Percentiles rank a stretch among this genome's conserved stretches.
Evolutionary conservation across 2,888 invertebrate species (phyloP).

Genomic region (Heteromyza rotundicornis): DNA sequence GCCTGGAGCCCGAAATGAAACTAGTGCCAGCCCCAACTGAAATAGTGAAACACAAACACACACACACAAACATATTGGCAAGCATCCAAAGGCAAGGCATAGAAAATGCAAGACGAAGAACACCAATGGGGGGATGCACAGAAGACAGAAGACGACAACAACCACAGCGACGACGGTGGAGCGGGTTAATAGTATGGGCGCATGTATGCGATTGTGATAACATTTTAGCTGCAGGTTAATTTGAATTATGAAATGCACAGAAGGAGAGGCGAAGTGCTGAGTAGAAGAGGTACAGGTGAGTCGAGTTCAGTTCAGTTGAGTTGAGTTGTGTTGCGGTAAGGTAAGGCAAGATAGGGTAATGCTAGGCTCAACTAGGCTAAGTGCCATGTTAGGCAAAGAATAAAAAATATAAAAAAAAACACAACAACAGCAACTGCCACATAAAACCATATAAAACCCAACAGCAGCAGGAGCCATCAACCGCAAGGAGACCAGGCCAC

Average conservation of each 20-base stretch:
- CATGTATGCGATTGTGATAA: conserved; percentile 37
- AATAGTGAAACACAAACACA: too few species aligned
- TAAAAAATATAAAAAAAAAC: background rate
- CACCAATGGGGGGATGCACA: background rate
- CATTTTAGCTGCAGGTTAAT: conserved; percentile 53
- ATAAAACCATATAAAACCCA: too few species aligned
- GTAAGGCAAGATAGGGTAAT: background rate
- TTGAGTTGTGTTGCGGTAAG: background rate
- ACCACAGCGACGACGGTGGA: background rate
- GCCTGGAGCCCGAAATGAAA: too few species aligned
- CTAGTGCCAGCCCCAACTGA: too few species aligned
- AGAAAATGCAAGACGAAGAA: too few species aligned
- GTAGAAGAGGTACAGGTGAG: background rate
- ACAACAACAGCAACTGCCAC: conserved; percentile 10
- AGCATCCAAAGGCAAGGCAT: too few species aligned
- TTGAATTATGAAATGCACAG: conserved; percentile 41
- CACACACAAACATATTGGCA: too few species aligned
- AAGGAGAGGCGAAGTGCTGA: background rate
- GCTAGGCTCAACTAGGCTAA: background rate
- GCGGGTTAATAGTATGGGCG: background rate
- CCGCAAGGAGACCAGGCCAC: background rate
- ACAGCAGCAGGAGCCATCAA: background rate
- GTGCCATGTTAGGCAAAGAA: background rate
- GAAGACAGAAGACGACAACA: background rate
- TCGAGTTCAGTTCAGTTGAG: background rate